phyloP scores from a whole-genome alignment of 2,797 vertebrate genomes.

The Taenioides sp. region DNA sequence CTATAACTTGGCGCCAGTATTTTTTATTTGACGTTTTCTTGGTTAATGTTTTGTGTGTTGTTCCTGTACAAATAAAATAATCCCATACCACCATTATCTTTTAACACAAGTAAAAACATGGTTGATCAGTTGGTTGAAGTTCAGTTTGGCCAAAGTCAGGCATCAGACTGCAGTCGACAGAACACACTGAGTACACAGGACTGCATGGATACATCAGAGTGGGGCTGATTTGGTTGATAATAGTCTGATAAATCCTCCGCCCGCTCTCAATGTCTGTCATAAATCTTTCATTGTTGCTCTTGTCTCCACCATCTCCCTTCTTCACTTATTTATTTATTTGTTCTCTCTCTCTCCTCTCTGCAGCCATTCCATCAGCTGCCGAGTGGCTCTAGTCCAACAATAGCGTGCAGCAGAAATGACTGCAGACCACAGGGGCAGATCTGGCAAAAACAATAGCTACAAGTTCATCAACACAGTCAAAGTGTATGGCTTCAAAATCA shows the following conservation, averaged over 20 bases:
- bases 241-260: conserved; percentile 65
- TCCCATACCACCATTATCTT: too few species aligned
- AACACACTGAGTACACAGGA: conserved; percentile 32
- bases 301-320: conserved; percentile 33
- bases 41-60: too few species aligned
- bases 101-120: background rate
- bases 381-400: conserved; percentile 24
- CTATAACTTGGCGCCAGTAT: too few species aligned
- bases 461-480: conserved; percentile 25
- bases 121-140: background rate
- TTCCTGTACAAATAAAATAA: too few species aligned
- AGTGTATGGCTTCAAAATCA: conserved; percentile 35
- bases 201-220: conserved; percentile 54
- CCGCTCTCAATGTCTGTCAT: conserved; percentile 65
- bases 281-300: conserved; percentile 76
- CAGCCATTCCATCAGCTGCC: conserved; percentile 42
- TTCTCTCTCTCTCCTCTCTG: conserved; percentile 39
- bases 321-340: conserved; percentile 5
- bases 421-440: conserved; percentile 8
- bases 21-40: too few species aligned
- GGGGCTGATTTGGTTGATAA: conserved; percentile 71
- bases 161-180: background rate
- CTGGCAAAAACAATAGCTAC: conserved; percentile 29
- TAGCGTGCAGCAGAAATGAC: background rate
- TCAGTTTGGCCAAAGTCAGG: background rate